Base-by-base conservation (phyloP, 2,888 invertebrate species). In the Coelogynopora nodosa region DNA sequence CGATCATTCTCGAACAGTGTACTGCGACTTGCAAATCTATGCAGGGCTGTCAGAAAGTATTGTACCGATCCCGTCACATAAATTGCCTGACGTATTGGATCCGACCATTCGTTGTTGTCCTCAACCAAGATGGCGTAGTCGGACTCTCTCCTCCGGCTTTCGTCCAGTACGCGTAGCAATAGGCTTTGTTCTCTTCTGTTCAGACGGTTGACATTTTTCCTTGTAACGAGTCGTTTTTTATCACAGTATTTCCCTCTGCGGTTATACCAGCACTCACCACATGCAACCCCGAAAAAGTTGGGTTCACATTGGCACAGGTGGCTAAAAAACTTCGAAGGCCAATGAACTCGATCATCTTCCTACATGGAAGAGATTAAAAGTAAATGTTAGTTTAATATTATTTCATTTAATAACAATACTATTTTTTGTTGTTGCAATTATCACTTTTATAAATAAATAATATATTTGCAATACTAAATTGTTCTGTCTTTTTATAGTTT, bases 11-110 rank as follows among this genome's bases (percentile, higher is more conserved):
- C 85, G 31, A 86, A 86, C 80, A 86, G 23, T 0, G 86, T 86
- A 2, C 30, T 49, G 1, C 86, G 2, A 82, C 86, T 80, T 27
- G 85, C 86, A 86, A 84, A 86, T 31, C 86, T 84, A 86, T 86
- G 86, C n/a, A 80, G 84, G 23, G 31, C 29, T 0, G 49, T 82
- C 18, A 86, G 0, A 30, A 85, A 86, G 30, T 86, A 86, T 26
- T 86, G 86, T 27, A 86, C 23, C 18, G 28, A n/a, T 1, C 18
- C 83, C 31, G 82, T 26, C 31, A 30, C 28, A 82, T 82, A 86
- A n/a, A 86, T 18, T n/a, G 84, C 23, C 30, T 83, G 27, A 0
- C 83, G 84, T 49, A 86, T 5, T 0, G 86, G 86, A 86, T 86
- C 86, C 31, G 31, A 31, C 30, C 31, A 26, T 5, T 10, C 29